A percentile compares a stretch with the other conserved stretches of the same genome.
Evolutionary conservation across 1,140 invertebrate species (phyloP).

Genomic region (Apis mellifera): DNA sequence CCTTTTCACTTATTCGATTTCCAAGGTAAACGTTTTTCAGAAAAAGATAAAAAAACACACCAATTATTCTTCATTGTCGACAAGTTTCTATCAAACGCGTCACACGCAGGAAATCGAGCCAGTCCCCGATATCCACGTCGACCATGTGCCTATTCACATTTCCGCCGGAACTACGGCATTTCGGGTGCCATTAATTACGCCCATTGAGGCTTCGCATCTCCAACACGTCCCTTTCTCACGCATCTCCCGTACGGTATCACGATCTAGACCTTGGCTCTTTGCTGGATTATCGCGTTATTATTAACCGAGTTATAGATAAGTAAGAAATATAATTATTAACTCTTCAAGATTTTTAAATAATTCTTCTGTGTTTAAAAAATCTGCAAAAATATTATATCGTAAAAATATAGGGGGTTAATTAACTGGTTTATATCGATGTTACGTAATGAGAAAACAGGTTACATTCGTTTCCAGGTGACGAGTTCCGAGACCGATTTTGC

Average conservation of each 20-base stretch:
- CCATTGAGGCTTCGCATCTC: conserved; percentile 16
- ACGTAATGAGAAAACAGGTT: not conserved
- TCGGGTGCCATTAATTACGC: conserved; percentile 40
- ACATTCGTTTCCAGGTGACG: not conserved
- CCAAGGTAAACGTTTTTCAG: too few relatives aligned
- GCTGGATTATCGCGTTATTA: not conserved
- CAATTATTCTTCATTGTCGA: not conserved
- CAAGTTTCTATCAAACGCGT: not conserved
- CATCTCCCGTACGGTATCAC: not conserved
- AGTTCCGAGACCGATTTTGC: not conserved
- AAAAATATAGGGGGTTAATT: not conserved
- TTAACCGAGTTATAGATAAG: too few relatives aligned
- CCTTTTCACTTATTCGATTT: too few relatives aligned
- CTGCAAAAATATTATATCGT: too few relatives aligned
- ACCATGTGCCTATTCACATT: conserved; percentile 15
- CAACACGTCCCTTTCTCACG: conserved; percentile 10
- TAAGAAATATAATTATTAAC: too few relatives aligned
- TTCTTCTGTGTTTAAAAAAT: too few relatives aligned
- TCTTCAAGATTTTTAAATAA: too few relatives aligned
- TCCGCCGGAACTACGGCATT: conserved; percentile 46
- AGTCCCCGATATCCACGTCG: not conserved
- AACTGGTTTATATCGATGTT: not conserved
- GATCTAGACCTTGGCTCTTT: conserved; percentile 32
- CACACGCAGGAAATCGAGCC: conserved; percentile 24
- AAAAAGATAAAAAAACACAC: not conserved